Evolutionary conservation across 2,113 vertebrate species (phyloP), one percentile per base, ranked within the genome.

Genomic region (Phoenicopterus ruber): DNA sequence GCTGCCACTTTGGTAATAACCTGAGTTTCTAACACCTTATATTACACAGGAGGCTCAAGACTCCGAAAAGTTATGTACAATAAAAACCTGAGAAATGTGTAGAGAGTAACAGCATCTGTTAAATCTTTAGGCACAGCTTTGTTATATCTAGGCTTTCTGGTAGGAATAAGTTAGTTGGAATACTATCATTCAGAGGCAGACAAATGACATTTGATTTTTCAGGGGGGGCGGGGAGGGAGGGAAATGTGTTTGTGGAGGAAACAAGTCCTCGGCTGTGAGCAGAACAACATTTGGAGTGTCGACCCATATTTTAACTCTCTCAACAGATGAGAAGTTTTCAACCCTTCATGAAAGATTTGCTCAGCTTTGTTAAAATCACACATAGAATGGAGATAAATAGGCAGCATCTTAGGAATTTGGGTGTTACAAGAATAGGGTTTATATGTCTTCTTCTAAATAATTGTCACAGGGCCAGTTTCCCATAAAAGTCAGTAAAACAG

Each of bases 1-100:
- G 96, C 97, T 97, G 74, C 70, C 81, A 90, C 91, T 77, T 95
- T 80, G 93, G 94, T 96, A 97, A 97, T 96, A 97, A 96, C 91
- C 80, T 86, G 81, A 91, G 94, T 88, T 96, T 89, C 96, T 82
- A 89, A 73, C 81, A 84, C 71, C 78, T 93, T 96, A 94, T 96
- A 94, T 97, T 96, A 91, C 96, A 95, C 95, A 91, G 86, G 89
- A 97, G 93, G 59, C 86, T 93, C 86, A 73, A 90, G 89, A 85
- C 69, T 93, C 86, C 73, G 87, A 81, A 71, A 97, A 95, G 91
- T 90, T 95, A 86, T 17, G n/a, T 96, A 94, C 94, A 97, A 96
- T 87, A 95, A 97, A 95, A 96, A 82, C 42, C 77, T 73, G 70
- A 96, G 70, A 77, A 91, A 95, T 58, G 80, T 84, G 73, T 61